Evolutionary conservation across 1,140 invertebrate species (phyloP).

Genomic region (Ruditapes philippinarum): DNA sequence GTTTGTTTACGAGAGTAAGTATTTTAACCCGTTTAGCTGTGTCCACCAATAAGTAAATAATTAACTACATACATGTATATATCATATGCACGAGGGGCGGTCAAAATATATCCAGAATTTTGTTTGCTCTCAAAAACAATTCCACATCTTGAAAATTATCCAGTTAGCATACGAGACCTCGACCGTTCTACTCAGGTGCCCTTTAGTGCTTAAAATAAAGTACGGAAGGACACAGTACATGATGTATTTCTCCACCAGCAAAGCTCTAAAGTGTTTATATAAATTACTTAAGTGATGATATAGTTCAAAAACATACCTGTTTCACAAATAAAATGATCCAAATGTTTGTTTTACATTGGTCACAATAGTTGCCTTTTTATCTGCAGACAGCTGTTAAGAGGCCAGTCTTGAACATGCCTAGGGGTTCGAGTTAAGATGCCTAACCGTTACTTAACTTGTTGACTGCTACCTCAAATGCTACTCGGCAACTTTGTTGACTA

Average conservation of each 20-base stretch:
- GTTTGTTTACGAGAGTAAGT: too few relatives aligned
- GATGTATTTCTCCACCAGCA: too few relatives aligned
- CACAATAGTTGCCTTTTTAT: slow-evolving; percentile 1
- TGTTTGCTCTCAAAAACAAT: slow-evolving; percentile 2
- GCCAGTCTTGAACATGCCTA: slow-evolving; percentile 4
- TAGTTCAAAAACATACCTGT: slow-evolving; percentile 17
- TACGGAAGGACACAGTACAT: too few relatives aligned
- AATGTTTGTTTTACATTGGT: slow-evolving; percentile 10
- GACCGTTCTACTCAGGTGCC: too few relatives aligned
- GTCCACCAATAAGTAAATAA: too few relatives aligned
- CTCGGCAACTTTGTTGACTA: slow-evolving; percentile 23
- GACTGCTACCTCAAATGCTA: background rate
- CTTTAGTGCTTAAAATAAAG: too few relatives aligned
- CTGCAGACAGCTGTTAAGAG: background rate
- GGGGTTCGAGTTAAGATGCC: background rate
- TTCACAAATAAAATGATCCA: background rate
- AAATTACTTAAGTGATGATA: background rate
- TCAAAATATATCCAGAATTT: slow-evolving; percentile 41
- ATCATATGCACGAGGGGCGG: slow-evolving; percentile 13
- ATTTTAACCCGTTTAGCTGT: too few relatives aligned
- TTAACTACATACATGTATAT: too few relatives aligned
- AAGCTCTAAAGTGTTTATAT: too few relatives aligned
- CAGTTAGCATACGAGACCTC: too few relatives aligned
- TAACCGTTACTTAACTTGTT: slow-evolving; percentile 3
- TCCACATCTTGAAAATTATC: too few relatives aligned